A percentile compares a stretch with the other conserved stretches of the same genome.
Conservation (phyloP, 2,113 vertebrate species). For the Clarias macrocephalus region DNA sequence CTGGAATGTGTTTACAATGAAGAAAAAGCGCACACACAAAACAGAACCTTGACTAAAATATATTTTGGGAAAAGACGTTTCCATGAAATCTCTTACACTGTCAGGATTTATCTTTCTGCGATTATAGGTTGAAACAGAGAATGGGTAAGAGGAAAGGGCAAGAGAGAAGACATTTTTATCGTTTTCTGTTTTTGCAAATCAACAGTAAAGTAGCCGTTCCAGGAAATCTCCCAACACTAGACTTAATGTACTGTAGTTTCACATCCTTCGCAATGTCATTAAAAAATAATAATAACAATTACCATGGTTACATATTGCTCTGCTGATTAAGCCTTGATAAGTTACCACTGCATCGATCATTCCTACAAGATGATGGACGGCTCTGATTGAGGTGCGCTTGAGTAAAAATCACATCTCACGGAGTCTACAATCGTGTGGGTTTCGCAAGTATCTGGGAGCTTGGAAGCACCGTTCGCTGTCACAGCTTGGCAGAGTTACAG, state of each 20-base stretch:
- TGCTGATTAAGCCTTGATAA: not conserved
- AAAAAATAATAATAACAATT: not conserved
- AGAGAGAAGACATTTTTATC: not conserved
- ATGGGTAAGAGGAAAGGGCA: not conserved
- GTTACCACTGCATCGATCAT: not conserved
- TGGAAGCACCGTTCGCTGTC: not conserved
- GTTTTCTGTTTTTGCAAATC: not conserved
- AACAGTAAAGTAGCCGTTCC: not conserved
- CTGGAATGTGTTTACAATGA: too few relatives aligned
- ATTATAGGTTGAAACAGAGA: not conserved
- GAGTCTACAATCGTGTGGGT: not conserved
- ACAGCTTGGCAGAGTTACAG: slow-evolving; percentile 36
- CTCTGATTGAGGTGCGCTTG: not conserved
- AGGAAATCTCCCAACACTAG: not conserved
- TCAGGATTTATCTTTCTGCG: not conserved
- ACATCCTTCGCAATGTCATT: not conserved
- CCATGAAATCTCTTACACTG: not conserved
- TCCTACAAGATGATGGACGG: not conserved
- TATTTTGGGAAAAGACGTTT: not conserved
- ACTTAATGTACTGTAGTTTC: not conserved
- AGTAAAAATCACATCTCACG: not conserved
- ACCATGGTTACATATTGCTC: not conserved
- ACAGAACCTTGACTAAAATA: not conserved
- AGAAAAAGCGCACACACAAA: not conserved
- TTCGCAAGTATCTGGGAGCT: slow-evolving; percentile 9